Evolutionary conservation across 23 tunicate species (phyloP).

Genomic region (Trididemnum clinides): DNA sequence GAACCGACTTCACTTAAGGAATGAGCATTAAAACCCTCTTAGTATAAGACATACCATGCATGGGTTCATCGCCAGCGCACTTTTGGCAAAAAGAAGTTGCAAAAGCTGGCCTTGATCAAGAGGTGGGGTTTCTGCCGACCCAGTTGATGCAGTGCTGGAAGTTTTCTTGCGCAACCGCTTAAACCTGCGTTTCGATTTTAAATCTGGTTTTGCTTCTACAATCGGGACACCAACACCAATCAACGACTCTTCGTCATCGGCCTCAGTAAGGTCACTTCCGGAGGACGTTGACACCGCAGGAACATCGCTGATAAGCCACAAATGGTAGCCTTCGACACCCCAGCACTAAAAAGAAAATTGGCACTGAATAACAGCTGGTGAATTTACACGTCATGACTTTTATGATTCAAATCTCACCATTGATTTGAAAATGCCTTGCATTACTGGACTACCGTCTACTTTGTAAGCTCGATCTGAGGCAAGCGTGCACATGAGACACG

Average conservation of each 20-base stretch:
- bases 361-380: too few relatives aligned
- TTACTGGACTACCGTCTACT: conserved; percentile 43
- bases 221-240: not conserved
- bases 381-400: not conserved
- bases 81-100: conserved; percentile 84
- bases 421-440: conserved; percentile 72
- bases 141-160: not conserved
- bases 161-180: conserved; percentile 6
- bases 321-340: conserved; percentile 95
- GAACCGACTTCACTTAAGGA: too few relatives aligned
- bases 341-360: conserved; percentile 76
- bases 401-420: conserved; percentile 52
- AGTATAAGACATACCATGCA: conserved; percentile 84
- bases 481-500: conserved; percentile 85
- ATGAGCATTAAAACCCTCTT: too few relatives aligned
- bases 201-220: not conserved
- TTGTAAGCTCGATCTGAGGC: conserved; percentile 77
- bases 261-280: conserved; percentile 4
- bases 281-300: not conserved
- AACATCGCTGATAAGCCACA: conserved; percentile 73
- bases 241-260: not conserved
- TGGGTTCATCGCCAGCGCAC: conserved; percentile 90
- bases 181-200: not conserved
- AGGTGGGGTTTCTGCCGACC: not conserved
- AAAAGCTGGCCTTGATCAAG: conserved; percentile 55